Base-by-base conservation (phyloP, 1,140 invertebrate genomes). In the Orchesella cincta region DNA sequence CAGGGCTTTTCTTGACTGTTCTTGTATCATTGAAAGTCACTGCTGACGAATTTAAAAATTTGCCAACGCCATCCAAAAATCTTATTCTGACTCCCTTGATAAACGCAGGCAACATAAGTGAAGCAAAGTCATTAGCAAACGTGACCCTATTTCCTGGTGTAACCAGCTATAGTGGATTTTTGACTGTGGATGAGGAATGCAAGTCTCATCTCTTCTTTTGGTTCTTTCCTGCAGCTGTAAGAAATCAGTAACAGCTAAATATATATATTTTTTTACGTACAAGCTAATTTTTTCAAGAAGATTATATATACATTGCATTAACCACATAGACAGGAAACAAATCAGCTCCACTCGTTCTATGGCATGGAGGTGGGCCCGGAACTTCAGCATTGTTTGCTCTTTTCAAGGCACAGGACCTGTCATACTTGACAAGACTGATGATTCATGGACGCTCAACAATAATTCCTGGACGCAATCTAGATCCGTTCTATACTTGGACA, bases 361-460 rank as follows among this genome's bases (percentile, higher is more conserved):
- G 71, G 71, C 71, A 73, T 73, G 71, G 71, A 20, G 71, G 71
- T 23, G 71, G 71, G 20, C 71, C 71, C 12, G 71, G 71, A 20
- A 73, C 35, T 3, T 46, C 35, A 5, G 71, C 20, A 34, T 8
- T 73, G 35, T 73, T 51, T 46, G 71, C 14, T 26, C 23, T 73
- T 5, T 73, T 73, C 23, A 36, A 73, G 35, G 39, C 18, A 36
- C 34, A 2, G 71, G 71, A n/a, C 71, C 71, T 5, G 23, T 73
- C 1, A 2, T 29, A 3, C 71, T 73, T 20, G 36, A 29, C 16
- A 1, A 36, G 23, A 26, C 36, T 14, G 71, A 35, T 5, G 33
- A 67, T 12, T 46, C 36, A 2, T 51, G 34, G 35, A 26, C 5
- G 23, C 2, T 23, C 1, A 36, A 51, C 26, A 8, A 39, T 23